These are phyloP conservation scores for Lepidostoma basale DNA, from an alignment of 1,140 invertebrate genomes.

Conservation along the genomic window DNA sequence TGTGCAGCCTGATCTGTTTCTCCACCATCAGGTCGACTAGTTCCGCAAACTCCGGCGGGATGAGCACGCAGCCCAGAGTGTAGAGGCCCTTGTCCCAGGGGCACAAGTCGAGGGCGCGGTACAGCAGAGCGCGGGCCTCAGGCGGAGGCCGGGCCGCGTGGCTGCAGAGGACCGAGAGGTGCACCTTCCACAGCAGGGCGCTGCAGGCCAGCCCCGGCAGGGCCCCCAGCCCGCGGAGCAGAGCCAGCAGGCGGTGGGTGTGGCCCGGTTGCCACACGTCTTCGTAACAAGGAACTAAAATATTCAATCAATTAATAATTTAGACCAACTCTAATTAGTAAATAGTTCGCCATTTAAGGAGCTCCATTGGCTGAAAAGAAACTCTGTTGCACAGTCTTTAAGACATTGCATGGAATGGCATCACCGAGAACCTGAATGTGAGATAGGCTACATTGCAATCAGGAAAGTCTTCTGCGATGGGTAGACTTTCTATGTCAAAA, in stretches of 20 bases:
- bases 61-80: constrained; percentile 58
- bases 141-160: constrained; percentile 46
- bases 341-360: no score
- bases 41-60: constrained; percentile 62
- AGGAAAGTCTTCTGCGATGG: no score
- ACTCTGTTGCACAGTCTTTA: no score
- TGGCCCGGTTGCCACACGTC: constrained; percentile 41
- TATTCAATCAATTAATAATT: no score
- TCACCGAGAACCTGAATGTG: no score
- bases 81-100: constrained; percentile 72
- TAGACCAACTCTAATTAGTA: no score
- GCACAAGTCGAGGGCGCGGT: constrained; percentile 66
- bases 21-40: constrained; percentile 74
- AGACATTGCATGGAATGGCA: no score
- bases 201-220: constrained; percentile 45
- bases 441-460: no score
- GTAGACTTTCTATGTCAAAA: no score
- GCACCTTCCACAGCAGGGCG: constrained; percentile 51
- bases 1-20: constrained; percentile 72
- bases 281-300: constrained; percentile 24
- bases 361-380: no score
- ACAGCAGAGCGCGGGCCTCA: constrained; percentile 54
- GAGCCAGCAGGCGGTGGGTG: constrained; percentile 48
- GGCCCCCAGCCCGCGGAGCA: constrained; percentile 48
- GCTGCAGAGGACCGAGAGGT: constrained; percentile 47